phyloP scores from a whole-genome alignment of 2,797 vertebrate genomes.

The Parauchenoglanis punctatus region DNA sequence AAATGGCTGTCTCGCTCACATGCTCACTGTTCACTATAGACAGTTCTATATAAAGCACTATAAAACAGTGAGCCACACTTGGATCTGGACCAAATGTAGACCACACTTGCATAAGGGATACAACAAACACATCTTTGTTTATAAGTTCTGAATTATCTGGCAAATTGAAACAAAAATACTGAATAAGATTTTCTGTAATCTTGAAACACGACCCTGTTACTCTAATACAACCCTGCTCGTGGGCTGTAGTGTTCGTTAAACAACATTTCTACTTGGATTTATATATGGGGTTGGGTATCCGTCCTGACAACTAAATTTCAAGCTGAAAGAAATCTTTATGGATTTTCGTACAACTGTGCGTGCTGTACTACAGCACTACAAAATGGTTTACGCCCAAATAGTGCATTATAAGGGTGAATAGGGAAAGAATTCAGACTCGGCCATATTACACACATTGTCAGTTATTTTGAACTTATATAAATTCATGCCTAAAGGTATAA shows the following conservation, averaged over 20 bases:
- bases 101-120: not conserved
- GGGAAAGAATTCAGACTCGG: not conserved
- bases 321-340: not conserved
- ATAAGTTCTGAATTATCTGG: not conserved
- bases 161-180: not conserved
- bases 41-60: slow-evolving; percentile 13
- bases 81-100: not conserved
- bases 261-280: not conserved
- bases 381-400: too few relatives aligned
- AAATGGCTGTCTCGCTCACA: slow-evolving; percentile 4
- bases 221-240: not conserved
- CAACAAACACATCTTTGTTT: not conserved
- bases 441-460: not conserved
- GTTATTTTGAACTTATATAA: not conserved
- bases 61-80: not conserved
- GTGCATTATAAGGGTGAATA: not conserved
- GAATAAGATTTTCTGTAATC: not conserved
- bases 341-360: not conserved
- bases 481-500: not conserved
- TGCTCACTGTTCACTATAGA: not conserved
- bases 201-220: not conserved
- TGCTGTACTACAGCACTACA: not conserved
- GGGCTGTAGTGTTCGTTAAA: not conserved
- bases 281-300: not conserved
- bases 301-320: not conserved